Percentiles rank a stretch among this genome's conserved stretches.
These are phyloP conservation scores for Sinocyclocheilus rhinocerous DNA, from an alignment of 2,113 vertebrate species.

Conservation along the genomic window DNA sequence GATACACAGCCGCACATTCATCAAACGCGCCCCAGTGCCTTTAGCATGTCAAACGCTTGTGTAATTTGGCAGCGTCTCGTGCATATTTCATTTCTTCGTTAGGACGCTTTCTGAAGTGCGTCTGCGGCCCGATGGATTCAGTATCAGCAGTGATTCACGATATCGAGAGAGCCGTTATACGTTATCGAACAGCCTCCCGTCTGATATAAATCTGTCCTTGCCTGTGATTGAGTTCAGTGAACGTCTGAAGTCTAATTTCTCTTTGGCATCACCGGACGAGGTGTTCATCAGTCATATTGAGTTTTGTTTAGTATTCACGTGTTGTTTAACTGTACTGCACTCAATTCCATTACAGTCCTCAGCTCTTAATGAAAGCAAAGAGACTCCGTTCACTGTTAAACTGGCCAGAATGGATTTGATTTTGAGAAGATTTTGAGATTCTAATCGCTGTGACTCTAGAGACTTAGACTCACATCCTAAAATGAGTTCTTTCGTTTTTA, in stretches of 20 bases:
- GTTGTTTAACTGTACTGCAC: background rate
- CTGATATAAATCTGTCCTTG: constrained; percentile 19
- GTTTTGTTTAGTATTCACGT: background rate
- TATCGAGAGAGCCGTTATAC: constrained; percentile 18
- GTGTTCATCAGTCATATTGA: background rate
- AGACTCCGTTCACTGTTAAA: background rate
- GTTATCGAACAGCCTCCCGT: constrained; percentile 1
- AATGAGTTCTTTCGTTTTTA: too few relatives aligned
- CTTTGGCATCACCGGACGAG: background rate
- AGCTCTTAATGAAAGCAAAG: background rate
- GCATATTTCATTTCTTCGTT: constrained; percentile 24
- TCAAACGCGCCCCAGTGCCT: constrained; percentile 1
- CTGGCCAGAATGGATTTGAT: background rate
- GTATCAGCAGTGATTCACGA: constrained; percentile 6
- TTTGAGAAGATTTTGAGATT: background rate
- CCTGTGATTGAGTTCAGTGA: background rate
- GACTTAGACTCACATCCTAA: too few relatives aligned
- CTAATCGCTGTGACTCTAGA: too few relatives aligned
- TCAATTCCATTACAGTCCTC: background rate
- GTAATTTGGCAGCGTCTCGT: constrained; percentile 24
- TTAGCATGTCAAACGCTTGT: constrained; percentile 9
- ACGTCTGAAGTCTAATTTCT: background rate
- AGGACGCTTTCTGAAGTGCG: constrained; percentile 27
- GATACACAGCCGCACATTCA: constrained; percentile 19
- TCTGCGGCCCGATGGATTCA: background rate